Evolutionary conservation across 2,113 vertebrate species (phyloP).

Genomic region (Furnarius figulus): DNA sequence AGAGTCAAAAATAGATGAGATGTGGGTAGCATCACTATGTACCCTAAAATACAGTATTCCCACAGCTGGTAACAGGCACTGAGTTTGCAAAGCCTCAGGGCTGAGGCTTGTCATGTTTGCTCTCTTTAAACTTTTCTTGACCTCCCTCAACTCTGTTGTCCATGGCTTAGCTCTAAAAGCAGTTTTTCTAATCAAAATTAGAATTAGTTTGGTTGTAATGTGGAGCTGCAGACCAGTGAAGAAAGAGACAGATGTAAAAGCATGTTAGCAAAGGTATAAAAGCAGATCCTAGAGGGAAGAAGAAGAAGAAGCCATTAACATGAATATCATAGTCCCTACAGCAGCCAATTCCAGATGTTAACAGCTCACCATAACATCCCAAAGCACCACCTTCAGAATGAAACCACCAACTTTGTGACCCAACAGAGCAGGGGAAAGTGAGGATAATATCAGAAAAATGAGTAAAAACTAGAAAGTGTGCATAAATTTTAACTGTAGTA

Average conservation of each 20-base stretch:
- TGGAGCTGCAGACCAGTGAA: not conserved
- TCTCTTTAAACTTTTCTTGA: not conserved
- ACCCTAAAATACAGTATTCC: not conserved
- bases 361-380: not conserved
- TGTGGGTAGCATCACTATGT: not conserved
- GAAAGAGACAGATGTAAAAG: not conserved
- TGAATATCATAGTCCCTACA: not conserved
- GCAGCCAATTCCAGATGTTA: not conserved
- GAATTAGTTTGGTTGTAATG: not conserved
- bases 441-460: not conserved
- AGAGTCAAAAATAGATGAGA: not conserved
- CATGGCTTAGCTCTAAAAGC: not conserved
- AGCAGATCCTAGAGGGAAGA: not conserved
- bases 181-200: not conserved
- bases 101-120: not conserved
- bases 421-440: not conserved
- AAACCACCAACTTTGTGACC: not conserved
- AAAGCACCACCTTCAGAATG: not conserved
- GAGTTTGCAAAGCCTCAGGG: not conserved
- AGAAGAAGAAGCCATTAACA: not conserved
- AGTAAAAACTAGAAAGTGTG: not conserved
- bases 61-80: not conserved
- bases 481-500: not conserved
- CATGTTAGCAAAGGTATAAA: rapidly evolving
- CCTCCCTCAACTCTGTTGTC: not conserved